phyloP scores from a whole-genome alignment of 2,113 vertebrate species.

The Collichthys lucidus region DNA sequence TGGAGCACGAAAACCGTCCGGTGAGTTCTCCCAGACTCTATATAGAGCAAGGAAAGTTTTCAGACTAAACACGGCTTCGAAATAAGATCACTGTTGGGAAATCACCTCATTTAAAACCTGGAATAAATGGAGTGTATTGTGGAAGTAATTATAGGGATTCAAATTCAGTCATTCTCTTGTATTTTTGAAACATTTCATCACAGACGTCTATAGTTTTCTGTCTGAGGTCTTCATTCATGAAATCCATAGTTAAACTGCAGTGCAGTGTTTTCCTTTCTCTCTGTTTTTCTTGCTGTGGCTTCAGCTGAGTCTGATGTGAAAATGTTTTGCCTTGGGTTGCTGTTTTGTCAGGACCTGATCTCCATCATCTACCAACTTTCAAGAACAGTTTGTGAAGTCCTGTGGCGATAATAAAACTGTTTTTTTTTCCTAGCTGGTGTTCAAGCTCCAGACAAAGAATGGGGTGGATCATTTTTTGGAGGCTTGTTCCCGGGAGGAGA shows the following conservation, averaged over 20 bases:
- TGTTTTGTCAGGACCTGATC: conserved; percentile 46
- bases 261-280: conserved; percentile 17
- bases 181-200: background rate
- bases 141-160: too few relatives aligned
- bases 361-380: background rate
- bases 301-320: background rate
- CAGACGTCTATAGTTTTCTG: background rate
- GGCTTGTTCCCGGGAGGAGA: conserved; percentile 91
- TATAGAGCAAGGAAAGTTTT: background rate
- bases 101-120: background rate
- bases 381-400: background rate
- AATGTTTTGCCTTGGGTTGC: conserved; percentile 50
- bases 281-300: conserved; percentile 34
- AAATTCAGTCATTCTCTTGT: too few relatives aligned
- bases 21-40: conserved; percentile 74
- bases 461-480: conserved; percentile 91
- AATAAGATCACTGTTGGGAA: background rate
- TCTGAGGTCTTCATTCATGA: background rate
- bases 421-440: conserved; percentile 83
- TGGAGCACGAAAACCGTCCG: conserved; percentile 92
- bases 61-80: background rate
- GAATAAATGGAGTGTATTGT: background rate
- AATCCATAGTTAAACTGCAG: background rate
- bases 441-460: conserved; percentile 89
- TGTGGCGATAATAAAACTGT: background rate